These are phyloP conservation scores for Mycalesis mineus DNA, from an alignment of 2,888 invertebrate genomes.

Conservation along the genomic window DNA sequence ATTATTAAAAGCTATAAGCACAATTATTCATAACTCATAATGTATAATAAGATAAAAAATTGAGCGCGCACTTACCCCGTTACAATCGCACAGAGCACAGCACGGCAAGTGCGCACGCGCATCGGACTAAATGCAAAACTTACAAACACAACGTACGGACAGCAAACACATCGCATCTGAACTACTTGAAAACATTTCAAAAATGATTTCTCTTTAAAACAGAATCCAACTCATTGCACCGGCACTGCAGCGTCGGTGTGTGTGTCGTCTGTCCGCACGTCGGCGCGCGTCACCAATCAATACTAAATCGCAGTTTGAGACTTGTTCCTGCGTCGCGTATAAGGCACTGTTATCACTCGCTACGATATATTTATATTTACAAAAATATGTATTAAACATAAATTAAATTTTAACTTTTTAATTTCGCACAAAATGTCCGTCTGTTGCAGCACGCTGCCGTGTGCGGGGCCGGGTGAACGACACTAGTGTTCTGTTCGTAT, in stretches of 20 bases:
- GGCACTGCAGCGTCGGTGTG: too few species aligned
- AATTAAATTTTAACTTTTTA: not conserved
- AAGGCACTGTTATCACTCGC: constrained; percentile 25
- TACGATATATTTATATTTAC: constrained; percentile 17
- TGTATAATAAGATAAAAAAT: too few species aligned
- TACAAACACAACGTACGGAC: not conserved
- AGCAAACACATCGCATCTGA: not conserved
- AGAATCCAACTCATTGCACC: too few species aligned
- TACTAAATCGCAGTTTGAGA: constrained; percentile 15
- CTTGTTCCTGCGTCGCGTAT: constrained; percentile 6
- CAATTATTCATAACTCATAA: not conserved
- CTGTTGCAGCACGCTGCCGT: not conserved
- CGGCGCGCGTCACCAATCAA: constrained; percentile 14
- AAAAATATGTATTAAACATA: not conserved
- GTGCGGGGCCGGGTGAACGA: not conserved
- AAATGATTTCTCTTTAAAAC: too few species aligned
- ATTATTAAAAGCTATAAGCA: constrained; percentile 26
- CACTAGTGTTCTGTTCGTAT: too few species aligned
- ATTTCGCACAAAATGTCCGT: not conserved
- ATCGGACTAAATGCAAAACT: constrained; percentile 28
- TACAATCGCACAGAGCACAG: not conserved
- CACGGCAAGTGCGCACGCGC: constrained; percentile 3
- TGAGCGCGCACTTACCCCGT: not conserved
- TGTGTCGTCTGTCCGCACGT: not conserved
- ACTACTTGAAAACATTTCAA: too few species aligned